A percentile compares a stretch with the other conserved stretches of the same genome.
These are phyloP conservation scores for Rhinolophus sinicus DNA, from an alignment of 2,113 vertebrate species.

Conservation along the genomic window DNA sequence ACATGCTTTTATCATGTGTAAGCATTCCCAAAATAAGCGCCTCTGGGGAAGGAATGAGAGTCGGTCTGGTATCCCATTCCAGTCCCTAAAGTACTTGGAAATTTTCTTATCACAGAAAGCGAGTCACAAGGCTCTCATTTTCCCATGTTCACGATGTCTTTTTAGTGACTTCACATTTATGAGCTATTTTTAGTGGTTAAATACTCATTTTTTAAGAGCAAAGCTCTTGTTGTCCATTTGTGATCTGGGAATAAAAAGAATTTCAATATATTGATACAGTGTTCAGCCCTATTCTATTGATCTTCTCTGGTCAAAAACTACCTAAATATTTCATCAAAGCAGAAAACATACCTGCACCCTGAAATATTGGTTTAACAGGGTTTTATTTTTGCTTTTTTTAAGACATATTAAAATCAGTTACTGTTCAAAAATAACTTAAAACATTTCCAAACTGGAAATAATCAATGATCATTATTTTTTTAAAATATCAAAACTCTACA, in stretches of 20 bases:
- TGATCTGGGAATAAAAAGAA: slow-evolving; percentile 48
- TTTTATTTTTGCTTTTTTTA: too few relatives aligned
- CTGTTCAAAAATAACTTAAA: not conserved
- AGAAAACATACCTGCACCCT: not conserved
- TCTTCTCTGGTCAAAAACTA: not conserved
- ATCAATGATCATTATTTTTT: not conserved
- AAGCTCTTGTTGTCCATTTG: not conserved
- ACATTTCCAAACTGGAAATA: slow-evolving; percentile 3
- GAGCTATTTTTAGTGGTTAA: slow-evolving; percentile 68
- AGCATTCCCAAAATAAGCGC: slow-evolving; percentile 59
- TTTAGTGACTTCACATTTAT: slow-evolving; percentile 61
- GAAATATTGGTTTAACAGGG: not conserved
- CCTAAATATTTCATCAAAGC: slow-evolving; percentile 40
- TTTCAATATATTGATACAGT: slow-evolving; percentile 39
- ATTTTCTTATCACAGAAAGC: slow-evolving; percentile 69
- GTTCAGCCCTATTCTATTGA: not conserved
- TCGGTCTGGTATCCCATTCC: slow-evolving; percentile 8
- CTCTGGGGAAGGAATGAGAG: slow-evolving; percentile 50
- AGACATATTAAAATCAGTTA: not conserved
- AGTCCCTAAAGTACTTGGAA: slow-evolving; percentile 47
- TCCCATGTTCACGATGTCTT: slow-evolving; percentile 65
- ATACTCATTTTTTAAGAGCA: not conserved
- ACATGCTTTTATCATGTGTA: slow-evolving; percentile 31
- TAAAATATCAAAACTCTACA: not conserved
- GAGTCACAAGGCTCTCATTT: slow-evolving; percentile 39